phyloP scores from a whole-genome alignment of 2,888 invertebrate species.

The Hipparchia sbordonii region DNA sequence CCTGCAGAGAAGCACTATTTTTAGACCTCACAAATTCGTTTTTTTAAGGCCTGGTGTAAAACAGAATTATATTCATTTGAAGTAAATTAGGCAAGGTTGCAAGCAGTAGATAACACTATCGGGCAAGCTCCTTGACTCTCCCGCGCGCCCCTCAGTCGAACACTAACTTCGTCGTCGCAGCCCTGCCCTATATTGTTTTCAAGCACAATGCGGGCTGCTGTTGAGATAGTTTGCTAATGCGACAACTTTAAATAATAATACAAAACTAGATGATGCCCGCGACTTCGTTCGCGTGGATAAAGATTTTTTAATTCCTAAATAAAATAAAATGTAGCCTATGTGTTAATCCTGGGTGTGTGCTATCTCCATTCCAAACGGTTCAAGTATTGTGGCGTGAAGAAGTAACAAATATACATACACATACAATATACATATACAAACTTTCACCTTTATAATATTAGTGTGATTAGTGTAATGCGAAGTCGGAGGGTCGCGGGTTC shows the following conservation, averaged over 20 bases:
- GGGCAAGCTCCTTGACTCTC: not conserved
- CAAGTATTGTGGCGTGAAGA: too few species aligned
- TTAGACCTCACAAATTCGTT: too few species aligned
- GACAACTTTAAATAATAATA: conserved; percentile 7
- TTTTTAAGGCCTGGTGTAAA: not conserved
- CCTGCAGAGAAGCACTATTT: not conserved
- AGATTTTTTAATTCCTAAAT: too few species aligned
- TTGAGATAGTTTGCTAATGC: conserved; percentile 15
- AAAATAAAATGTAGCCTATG: too few species aligned
- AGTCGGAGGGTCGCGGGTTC: too few species aligned
- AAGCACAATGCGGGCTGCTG: conserved; percentile 20
- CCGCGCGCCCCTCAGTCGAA: not conserved
- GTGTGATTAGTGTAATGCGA: too few species aligned
- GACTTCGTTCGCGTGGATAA: too few species aligned
- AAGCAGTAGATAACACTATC: not conserved
- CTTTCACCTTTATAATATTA: too few species aligned
- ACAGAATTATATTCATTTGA: not conserved
- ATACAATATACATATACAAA: too few species aligned
- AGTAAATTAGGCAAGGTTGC: conserved; percentile 1
- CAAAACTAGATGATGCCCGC: not conserved
- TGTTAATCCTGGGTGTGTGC: too few species aligned
- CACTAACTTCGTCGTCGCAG: conserved; percentile 18
- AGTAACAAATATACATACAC: too few species aligned
- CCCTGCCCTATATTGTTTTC: conserved; percentile 19
- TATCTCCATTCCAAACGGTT: too few species aligned